These are phyloP conservation scores for Scophthalmus maximus DNA, from an alignment of 2,113 vertebrate species.

Conservation along the genomic window DNA sequence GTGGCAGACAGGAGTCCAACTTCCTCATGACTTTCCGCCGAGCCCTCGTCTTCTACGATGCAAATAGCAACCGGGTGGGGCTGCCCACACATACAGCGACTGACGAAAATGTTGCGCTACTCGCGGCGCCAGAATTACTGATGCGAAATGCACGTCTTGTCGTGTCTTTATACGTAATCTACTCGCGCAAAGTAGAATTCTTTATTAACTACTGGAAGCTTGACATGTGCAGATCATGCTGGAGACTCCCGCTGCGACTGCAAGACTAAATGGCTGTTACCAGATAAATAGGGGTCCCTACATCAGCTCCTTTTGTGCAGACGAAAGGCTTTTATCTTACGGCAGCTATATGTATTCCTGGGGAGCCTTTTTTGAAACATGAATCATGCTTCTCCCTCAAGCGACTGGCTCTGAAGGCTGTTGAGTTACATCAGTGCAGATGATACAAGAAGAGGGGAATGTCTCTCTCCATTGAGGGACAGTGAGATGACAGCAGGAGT, in stretches of 20 bases:
- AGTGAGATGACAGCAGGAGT: background rate
- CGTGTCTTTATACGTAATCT: too few relatives aligned
- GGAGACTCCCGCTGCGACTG: background rate
- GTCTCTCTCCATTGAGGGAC: background rate
- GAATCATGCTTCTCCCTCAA: background rate
- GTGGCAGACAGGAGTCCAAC: too few relatives aligned
- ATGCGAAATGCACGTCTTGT: too few relatives aligned
- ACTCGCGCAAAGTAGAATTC: too few relatives aligned
- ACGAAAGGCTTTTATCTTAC: background rate
- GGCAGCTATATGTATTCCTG: background rate
- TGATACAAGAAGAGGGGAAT: conserved; percentile 23
- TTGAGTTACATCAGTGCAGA: conserved; percentile 9
- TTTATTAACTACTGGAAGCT: background rate
- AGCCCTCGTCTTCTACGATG: too few relatives aligned
- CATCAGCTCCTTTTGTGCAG: background rate
- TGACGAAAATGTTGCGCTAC: too few relatives aligned
- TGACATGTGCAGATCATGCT: background rate
- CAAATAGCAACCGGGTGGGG: too few relatives aligned
- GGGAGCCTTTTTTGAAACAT: background rate
- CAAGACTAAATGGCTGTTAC: background rate
- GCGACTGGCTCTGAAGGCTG: background rate
- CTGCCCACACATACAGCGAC: too few relatives aligned
- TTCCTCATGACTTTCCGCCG: too few relatives aligned
- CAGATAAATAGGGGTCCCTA: background rate
- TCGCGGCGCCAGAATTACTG: too few relatives aligned